phyloP scores from a whole-genome alignment of 2,113 vertebrate species.

The Nerophis ophidion region DNA sequence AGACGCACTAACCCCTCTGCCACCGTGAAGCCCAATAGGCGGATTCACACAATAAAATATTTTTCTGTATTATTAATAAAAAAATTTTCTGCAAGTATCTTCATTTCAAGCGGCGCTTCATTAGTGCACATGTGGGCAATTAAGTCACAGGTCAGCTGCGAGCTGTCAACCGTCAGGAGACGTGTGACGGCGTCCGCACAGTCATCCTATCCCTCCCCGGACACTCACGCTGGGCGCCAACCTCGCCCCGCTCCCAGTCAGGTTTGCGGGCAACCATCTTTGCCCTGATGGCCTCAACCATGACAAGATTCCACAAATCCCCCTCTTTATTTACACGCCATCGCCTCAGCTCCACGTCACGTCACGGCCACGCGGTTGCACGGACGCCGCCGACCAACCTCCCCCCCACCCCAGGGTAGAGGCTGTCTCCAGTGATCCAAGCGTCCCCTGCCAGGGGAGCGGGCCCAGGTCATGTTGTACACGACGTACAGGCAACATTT shows the following conservation, averaged over 20 bases:
- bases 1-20: too few relatives aligned
- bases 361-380: constrained; percentile 75
- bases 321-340: constrained; percentile 91
- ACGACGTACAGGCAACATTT: constrained; percentile 54
- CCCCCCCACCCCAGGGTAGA: constrained; percentile 75
- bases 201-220: constrained; percentile 56
- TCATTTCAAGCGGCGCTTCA: constrained; percentile 44
- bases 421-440: constrained; percentile 88
- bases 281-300: constrained; percentile 76
- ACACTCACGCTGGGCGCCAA: constrained; percentile 15
- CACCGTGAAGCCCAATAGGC: too few relatives aligned
- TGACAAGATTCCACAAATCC: constrained; percentile 85
- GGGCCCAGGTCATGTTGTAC: constrained; percentile 67
- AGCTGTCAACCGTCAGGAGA: constrained; percentile 70
- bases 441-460: constrained; percentile 73
- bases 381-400: constrained; percentile 82
- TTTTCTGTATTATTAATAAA: too few relatives aligned
- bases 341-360: constrained; percentile 88
- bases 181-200: constrained; percentile 37
- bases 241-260: constrained; percentile 75
- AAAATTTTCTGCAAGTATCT: too few relatives aligned
- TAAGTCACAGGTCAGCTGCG: constrained; percentile 68
- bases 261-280: constrained; percentile 88
- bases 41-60: too few relatives aligned
- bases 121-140: constrained; percentile 41